Evolutionary conservation across 2,888 invertebrate genomes (phyloP), one percentile per base, ranked within the genome.

Genomic region (Balanococcus diminutus): DNA sequence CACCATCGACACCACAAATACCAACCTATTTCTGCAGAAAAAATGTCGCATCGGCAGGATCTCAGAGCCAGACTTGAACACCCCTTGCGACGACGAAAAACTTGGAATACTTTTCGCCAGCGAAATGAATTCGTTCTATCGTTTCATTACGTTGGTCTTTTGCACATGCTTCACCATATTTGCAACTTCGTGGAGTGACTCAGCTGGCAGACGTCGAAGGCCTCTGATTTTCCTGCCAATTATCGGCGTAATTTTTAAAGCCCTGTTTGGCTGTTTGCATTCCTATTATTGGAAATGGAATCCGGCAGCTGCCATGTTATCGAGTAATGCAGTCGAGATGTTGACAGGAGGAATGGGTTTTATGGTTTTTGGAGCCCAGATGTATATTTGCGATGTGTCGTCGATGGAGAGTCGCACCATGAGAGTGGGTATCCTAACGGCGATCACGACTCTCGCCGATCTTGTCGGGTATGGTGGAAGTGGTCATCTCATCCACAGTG

Each of bases 261-360:
- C 87, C 56, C 36, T 87, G 0, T 87, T 87, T 0, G 86, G 87
- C 39, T 61, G 88, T 8, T 31, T 88, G 6, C 88, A 88, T 22
- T 87, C 87, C 4, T 87, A 87, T 75, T 88, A 86, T 75, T 88
- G 87, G 87, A 84, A 84, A 2, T 88, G 88, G 88, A 86, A 87
- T 9, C 88, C 88, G 42, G n/a, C 46, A 4, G 25, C 19, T 31
- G 84, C 67, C 16, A 46, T 72, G 0, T 11, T 79, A 2, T 28
- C 39, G n/a, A 42, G 22, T 16, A 39, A 42, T n/a, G 19, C 79
- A 4, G 11, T 84, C 16, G 51, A 28, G n/a, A n/a, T 32, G 8
- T 4, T 75, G 5, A 19, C 9, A 16, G 84, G 84, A 14, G 46
- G 75, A 16, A 28, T 42, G 25, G 28, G 19, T 22, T 42, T 39